Evolutionary conservation across 2,888 invertebrate genomes (phyloP).

Genomic region (Thereva nobilitata): DNA sequence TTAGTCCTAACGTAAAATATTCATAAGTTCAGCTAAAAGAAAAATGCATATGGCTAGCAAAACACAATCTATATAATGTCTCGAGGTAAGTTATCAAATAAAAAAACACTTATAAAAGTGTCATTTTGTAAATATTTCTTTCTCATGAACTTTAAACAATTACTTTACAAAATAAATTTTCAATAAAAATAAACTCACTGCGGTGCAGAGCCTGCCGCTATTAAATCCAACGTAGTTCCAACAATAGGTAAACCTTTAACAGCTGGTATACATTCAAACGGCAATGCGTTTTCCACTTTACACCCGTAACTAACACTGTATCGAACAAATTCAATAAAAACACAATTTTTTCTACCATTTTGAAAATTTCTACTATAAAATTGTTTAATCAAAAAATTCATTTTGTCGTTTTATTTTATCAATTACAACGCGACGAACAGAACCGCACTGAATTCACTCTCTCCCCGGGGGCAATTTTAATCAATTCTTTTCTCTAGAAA

Average conservation of each 20-base stretch:
- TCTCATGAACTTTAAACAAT: not conserved
- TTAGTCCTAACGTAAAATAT: too few relatives aligned
- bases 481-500: slow-evolving; percentile 20
- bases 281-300: not conserved
- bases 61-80: not conserved
- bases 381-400: slow-evolving; percentile 1
- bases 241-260: slow-evolving; percentile 61
- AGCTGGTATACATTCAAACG: slow-evolving; percentile 60
- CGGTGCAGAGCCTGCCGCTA: slow-evolving; percentile 64
- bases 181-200: slow-evolving; percentile 52
- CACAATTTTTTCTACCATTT: not conserved
- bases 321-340: not conserved
- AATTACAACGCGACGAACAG: slow-evolving; percentile 9
- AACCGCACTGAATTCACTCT: slow-evolving; percentile 11
- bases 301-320: not conserved
- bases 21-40: too few relatives aligned
- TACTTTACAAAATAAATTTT: slow-evolving; percentile 21
- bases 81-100: not conserved
- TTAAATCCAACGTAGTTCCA: slow-evolving; percentile 62
- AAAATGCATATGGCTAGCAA: not conserved
- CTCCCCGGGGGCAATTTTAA: not conserved
- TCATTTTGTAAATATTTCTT: not conserved
- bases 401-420: not conserved
- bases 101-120: slow-evolving; percentile 3
- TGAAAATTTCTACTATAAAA: slow-evolving; percentile 2